Conservation (phyloP, 2,888 invertebrate species). For the Diachrysia chrysitis region DNA sequence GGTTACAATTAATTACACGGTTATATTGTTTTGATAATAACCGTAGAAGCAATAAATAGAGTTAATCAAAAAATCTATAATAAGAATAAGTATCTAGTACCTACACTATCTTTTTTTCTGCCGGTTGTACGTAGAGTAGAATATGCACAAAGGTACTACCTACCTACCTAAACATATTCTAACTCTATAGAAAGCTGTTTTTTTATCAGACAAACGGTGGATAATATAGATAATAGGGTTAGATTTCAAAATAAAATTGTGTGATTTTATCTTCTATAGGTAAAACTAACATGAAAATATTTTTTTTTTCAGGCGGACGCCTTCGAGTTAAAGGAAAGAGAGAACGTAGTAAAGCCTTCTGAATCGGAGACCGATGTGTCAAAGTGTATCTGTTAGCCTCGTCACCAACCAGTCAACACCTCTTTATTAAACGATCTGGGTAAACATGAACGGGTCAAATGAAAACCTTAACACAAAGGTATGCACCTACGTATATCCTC, state of each 20-base stretch:
- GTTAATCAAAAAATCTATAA: too few species aligned
- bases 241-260: too few species aligned
- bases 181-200: too few species aligned
- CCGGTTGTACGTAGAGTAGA: too few species aligned
- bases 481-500: background rate
- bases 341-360: constrained; percentile 84
- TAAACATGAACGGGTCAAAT: constrained; percentile 38
- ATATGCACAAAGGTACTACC: too few species aligned
- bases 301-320: constrained; percentile 85
- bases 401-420: constrained; percentile 44
- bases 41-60: too few species aligned
- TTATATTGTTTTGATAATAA: background rate
- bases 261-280: too few species aligned
- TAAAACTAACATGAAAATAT: too few species aligned
- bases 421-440: constrained; percentile 35
- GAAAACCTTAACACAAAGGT: background rate
- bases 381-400: constrained; percentile 84
- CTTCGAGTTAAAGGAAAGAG: constrained; percentile 85
- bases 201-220: too few species aligned
- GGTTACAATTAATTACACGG: constrained; percentile 52
- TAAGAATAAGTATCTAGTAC: background rate
- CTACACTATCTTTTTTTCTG: too few species aligned
- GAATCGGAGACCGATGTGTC: constrained; percentile 86
- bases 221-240: too few species aligned
- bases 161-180: too few species aligned